These are phyloP conservation scores for Macrocentrus cingulum DNA, from an alignment of 1,140 invertebrate species.

Conservation along the genomic window DNA sequence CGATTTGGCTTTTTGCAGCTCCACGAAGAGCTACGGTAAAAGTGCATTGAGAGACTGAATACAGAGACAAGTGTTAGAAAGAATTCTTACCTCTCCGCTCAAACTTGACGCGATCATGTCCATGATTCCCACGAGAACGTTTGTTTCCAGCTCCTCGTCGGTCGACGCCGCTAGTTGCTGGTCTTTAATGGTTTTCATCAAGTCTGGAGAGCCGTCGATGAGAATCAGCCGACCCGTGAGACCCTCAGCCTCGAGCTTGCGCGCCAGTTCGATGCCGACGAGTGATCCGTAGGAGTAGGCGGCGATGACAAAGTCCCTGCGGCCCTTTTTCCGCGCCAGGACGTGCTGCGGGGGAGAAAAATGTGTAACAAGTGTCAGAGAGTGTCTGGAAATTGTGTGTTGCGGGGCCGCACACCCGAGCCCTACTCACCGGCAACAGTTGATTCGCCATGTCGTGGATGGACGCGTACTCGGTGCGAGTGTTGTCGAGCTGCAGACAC, in stretches of 20 bases:
- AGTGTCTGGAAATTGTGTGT: conserved; percentile 13
- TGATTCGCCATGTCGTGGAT: conserved; percentile 45
- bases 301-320: conserved; percentile 49
- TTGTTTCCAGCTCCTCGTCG: conserved; percentile 39
- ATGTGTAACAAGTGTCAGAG: background rate
- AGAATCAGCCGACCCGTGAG: conserved; percentile 46
- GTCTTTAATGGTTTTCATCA: conserved; percentile 39
- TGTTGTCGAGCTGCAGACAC: conserved; percentile 62
- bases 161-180: conserved; percentile 30
- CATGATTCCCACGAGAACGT: conserved; percentile 40
- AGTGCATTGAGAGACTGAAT: background rate
- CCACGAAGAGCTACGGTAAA: conserved; percentile 43
- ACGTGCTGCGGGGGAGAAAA: conserved; percentile 35
- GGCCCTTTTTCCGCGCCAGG: conserved; percentile 38
- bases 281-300: conserved; percentile 56
- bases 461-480: conserved; percentile 24
- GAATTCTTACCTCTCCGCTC: conserved; percentile 35
- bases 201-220: conserved; percentile 54
- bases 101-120: conserved; percentile 28
- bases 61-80: background rate
- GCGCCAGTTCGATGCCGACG: conserved; percentile 51
- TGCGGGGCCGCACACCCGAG: too few relatives aligned
- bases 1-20: conserved; percentile 46
- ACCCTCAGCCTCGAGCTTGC: conserved; percentile 46
- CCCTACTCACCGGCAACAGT: conserved; percentile 53